Percentiles rank a stretch among this genome's conserved stretches.
phyloP scores from a whole-genome alignment of 2,797 vertebrate species.

The Amblyraja radiata region DNA sequence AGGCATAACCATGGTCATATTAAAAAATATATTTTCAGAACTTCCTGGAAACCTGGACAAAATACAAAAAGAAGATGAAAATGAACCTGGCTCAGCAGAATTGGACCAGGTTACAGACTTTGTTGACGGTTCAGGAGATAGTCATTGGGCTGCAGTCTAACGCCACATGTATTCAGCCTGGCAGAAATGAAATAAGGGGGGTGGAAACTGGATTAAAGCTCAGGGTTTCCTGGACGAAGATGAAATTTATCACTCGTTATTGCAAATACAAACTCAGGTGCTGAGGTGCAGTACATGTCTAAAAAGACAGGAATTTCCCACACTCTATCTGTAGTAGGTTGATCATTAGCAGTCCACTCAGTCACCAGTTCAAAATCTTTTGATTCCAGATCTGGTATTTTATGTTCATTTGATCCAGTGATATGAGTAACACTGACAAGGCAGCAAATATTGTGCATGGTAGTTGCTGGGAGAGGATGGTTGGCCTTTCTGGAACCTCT shows the following conservation, averaged over 20 bases:
- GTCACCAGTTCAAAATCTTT: background rate
- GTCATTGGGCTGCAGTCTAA: background rate
- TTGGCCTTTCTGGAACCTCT: background rate
- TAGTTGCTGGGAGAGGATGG: background rate
- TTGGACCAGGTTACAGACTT: background rate
- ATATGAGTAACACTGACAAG: background rate
- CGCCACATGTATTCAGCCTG: background rate
- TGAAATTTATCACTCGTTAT: background rate
- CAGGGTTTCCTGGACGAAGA: background rate
- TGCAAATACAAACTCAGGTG: background rate
- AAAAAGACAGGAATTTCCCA: background rate
- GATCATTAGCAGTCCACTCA: background rate
- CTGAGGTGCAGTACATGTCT: background rate
- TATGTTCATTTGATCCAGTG: background rate
- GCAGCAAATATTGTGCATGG: background rate
- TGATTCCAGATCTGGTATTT: background rate
- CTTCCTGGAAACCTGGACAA: background rate
- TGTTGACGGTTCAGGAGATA: background rate
- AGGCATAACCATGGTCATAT: background rate
- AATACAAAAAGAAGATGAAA: background rate
- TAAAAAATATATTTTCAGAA: slow-evolving; percentile 9
- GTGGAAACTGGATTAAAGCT: background rate
- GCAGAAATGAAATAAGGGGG: background rate
- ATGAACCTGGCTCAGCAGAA: background rate
- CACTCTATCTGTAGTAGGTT: background rate